Percentiles rank a stretch among this genome's conserved stretches.
These are phyloP conservation scores for Euplexia lucipara DNA, from an alignment of 2,888 invertebrate genomes.

Conservation along the genomic window DNA sequence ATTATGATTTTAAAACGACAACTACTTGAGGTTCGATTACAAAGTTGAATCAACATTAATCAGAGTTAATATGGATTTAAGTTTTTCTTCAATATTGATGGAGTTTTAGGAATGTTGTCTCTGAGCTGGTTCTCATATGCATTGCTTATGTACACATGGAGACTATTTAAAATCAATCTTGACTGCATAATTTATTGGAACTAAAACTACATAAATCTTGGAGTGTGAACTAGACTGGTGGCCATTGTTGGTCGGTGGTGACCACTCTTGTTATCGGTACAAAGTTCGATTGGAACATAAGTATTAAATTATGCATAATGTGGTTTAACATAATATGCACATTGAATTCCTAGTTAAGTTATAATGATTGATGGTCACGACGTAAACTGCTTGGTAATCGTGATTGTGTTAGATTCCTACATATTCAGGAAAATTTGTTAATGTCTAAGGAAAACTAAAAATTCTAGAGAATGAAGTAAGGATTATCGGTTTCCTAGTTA, in stretches of 20 bases:
- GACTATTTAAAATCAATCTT: conserved; percentile 31
- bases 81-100: conserved; percentile 35
- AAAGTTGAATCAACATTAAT: conserved; percentile 52
- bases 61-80: conserved; percentile 30
- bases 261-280: conserved; percentile 33
- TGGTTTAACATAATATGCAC: conserved; percentile 45
- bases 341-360: conserved; percentile 44
- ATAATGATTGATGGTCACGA: conserved; percentile 43
- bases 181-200: conserved; percentile 11
- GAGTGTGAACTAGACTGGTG: neutral
- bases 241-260: conserved; percentile 5
- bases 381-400: conserved; percentile 32
- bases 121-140: conserved; percentile 15
- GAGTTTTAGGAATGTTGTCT: conserved; percentile 41
- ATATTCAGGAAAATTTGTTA: conserved; percentile 28
- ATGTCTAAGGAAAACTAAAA: neutral
- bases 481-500: conserved; percentile 29
- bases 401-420: conserved; percentile 23
- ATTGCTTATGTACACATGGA: conserved; percentile 7
- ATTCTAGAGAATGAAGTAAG: conserved; percentile 5
- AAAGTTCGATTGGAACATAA: conserved; percentile 42
- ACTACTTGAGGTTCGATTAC: conserved; percentile 48
- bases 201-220: conserved; percentile 9
- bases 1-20: conserved; percentile 72
- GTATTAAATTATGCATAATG: conserved; percentile 42